phyloP scores from a whole-genome alignment of 2,888 invertebrate species.

The Temnothorax unifasciatus region DNA sequence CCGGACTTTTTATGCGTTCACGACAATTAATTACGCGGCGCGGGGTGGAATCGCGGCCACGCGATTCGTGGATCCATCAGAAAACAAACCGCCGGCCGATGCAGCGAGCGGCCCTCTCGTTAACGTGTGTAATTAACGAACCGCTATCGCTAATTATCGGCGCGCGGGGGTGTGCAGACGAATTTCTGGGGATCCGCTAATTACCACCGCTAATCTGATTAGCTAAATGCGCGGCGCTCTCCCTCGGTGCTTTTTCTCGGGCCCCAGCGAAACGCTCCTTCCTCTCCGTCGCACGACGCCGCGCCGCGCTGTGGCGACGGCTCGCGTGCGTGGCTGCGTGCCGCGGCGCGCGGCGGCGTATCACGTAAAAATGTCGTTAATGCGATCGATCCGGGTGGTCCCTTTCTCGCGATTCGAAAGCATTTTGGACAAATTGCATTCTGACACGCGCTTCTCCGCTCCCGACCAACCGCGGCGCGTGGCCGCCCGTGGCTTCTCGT shows the following conservation, averaged over 20 bases:
- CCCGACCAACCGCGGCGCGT: conserved; percentile 38
- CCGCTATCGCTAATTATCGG: conserved; percentile 67
- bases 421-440: conserved; percentile 74
- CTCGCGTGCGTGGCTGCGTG: conserved; percentile 55
- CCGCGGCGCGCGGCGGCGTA: conserved; percentile 29
- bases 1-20: conserved; percentile 51
- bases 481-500: conserved; percentile 55
- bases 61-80: conserved; percentile 74
- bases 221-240: conserved; percentile 57
- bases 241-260: conserved; percentile 23
- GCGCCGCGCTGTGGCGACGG: background rate
- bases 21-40: conserved; percentile 71
- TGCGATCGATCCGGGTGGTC: conserved; percentile 71
- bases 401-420: conserved; percentile 69
- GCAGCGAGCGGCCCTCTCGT: conserved; percentile 54
- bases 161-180: conserved; percentile 40
- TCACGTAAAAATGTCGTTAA: conserved; percentile 80
- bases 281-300: conserved; percentile 2
- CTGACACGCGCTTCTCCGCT: conserved; percentile 69
- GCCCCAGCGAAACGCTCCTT: background rate
- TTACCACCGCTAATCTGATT: conserved; percentile 73
- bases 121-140: conserved; percentile 74
- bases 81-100: conserved; percentile 28
- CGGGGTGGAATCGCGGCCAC: conserved; percentile 60
- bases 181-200: conserved; percentile 67